phyloP scores from a whole-genome alignment of 2,113 vertebrate genomes.

The Podarcis cretensis region DNA sequence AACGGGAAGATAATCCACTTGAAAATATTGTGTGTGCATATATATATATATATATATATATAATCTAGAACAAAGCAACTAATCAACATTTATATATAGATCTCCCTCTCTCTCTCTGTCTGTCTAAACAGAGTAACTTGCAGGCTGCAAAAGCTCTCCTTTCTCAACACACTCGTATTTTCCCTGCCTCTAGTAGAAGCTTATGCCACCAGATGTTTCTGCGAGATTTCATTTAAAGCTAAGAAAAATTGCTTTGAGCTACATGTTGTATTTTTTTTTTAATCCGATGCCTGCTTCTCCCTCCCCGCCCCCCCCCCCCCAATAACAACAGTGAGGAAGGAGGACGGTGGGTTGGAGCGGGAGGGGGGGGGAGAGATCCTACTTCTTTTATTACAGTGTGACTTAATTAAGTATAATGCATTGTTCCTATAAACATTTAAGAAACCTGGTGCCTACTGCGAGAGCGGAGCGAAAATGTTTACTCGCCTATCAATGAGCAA shows the following conservation, averaged over 20 bases:
- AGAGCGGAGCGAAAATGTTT: background rate
- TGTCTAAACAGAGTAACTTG: constrained; percentile 38
- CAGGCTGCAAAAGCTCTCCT: background rate
- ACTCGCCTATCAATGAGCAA: background rate
- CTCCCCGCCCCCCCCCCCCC: constrained; percentile 28
- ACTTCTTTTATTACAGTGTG: constrained; percentile 60
- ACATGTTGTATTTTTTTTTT: constrained; percentile 43
- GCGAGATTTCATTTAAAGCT: constrained; percentile 23
- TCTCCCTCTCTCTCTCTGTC: background rate
- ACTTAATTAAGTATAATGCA: constrained; percentile 68
- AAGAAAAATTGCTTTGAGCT: constrained; percentile 33
- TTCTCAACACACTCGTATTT: background rate
- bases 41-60: too few relatives aligned
- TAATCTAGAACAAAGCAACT: background rate
- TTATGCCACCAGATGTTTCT: constrained; percentile 20
- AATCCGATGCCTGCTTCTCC: background rate
- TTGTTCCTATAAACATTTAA: constrained; percentile 68
- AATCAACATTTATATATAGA: constrained; percentile 1
- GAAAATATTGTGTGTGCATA: background rate
- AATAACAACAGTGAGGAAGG: constrained; percentile 42
- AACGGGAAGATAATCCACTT: background rate
- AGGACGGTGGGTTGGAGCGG: background rate
- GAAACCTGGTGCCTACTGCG: background rate
- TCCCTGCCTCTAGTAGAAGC: constrained; percentile 27
- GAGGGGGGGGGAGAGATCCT: constrained; percentile 14